Conservation (phyloP, 2,113 vertebrate species). For the Pterophyllum scalare region DNA sequence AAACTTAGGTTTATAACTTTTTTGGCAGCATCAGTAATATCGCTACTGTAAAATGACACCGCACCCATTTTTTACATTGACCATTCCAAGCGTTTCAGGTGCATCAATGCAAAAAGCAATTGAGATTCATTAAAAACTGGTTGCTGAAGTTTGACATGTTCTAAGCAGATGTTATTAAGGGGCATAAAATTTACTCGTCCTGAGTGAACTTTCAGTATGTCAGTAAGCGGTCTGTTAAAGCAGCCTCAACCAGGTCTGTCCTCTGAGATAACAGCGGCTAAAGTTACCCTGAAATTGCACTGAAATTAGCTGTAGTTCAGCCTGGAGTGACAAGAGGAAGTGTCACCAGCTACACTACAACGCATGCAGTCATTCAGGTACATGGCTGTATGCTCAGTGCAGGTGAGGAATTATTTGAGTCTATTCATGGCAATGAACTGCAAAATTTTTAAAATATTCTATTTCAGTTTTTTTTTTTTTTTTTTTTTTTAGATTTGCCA, state of each 20-base stretch:
- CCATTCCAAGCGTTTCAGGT: neutral
- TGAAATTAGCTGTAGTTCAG: constrained; percentile 38
- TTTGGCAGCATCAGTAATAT: neutral
- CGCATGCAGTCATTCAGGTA: constrained; percentile 8
- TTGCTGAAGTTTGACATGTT: constrained; percentile 8
- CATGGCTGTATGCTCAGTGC: neutral
- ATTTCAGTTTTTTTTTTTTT: neutral
- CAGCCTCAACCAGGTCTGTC: constrained; percentile 15
- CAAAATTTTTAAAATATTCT: neutral
- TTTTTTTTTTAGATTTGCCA: neutral
- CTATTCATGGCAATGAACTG: neutral
- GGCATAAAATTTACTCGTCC: neutral
- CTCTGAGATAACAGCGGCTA: constrained; percentile 25
- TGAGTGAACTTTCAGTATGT: constrained; percentile 19
- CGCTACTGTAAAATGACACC: neutral
- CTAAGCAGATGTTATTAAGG: constrained; percentile 1
- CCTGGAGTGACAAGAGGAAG: constrained; percentile 27
- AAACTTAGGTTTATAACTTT: neutral
- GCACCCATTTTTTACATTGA: neutral
- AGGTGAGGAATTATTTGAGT: neutral
- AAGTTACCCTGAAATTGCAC: constrained; percentile 50
- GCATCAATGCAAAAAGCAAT: neutral
- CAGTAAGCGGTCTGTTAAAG: neutral
- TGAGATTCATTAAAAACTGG: constrained; percentile 13
- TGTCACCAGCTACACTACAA: constrained; percentile 7